Percentiles rank a stretch among this genome's conserved stretches.
Conservation (phyloP, 2,888 invertebrate genomes). For the Ecdyonurus torrentis region DNA sequence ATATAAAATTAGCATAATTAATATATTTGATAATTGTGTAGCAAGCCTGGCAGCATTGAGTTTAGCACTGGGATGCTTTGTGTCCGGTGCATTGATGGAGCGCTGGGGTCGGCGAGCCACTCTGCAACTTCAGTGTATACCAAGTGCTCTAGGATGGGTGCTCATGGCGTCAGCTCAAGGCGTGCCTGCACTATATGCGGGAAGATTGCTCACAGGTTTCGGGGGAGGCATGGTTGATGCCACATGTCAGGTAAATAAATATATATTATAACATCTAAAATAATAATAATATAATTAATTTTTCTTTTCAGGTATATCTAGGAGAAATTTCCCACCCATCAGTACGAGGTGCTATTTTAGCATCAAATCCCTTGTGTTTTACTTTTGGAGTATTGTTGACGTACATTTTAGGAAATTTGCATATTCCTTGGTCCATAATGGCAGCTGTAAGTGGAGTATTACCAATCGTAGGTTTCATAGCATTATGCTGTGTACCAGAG, state of each 20-base stretch:
- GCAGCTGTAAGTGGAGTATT: background rate
- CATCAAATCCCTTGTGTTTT: background rate
- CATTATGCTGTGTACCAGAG: conserved; percentile 24
- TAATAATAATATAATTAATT: background rate
- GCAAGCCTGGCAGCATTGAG: conserved; percentile 3
- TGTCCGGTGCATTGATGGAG: conserved; percentile 2
- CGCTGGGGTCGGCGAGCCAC: background rate
- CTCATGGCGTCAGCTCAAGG: background rate
- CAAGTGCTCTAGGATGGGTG: background rate
- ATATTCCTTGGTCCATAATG: background rate
- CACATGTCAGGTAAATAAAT: background rate
- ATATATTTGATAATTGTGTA: background rate
- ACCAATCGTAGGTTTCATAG: background rate
- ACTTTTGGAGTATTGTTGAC: background rate
- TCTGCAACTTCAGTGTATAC: conserved; percentile 2
- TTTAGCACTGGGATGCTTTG: background rate
- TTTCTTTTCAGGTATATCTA: background rate
- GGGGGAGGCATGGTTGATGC: conserved; percentile 6
- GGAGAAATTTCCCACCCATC: background rate
- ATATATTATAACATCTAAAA: background rate
- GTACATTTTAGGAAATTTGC: background rate
- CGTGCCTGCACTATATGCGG: background rate
- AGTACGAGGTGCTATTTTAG: background rate
- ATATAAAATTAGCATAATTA: conserved; percentile 6
- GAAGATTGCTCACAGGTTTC: background rate